Evolutionary conservation across 1,140 invertebrate genomes (phyloP).

Genomic region (Drosophila repleta): DNA sequence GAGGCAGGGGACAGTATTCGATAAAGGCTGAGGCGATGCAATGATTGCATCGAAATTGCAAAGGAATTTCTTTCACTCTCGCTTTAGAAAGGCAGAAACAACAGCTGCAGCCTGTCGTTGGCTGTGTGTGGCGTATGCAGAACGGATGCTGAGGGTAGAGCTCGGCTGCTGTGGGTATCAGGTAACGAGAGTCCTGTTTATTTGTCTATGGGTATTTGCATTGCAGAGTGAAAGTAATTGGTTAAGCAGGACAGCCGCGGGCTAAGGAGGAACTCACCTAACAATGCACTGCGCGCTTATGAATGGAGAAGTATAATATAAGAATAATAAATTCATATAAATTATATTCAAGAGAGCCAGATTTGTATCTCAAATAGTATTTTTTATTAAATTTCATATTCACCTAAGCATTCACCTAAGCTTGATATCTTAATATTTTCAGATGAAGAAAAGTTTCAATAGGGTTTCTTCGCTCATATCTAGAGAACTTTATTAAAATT

Average conservation of each 20-base stretch:
- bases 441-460: too few relatives aligned
- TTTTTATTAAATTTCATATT: neutral
- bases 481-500: too few relatives aligned
- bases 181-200: constrained; percentile 41
- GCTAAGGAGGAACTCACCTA: neutral
- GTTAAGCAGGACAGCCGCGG: neutral
- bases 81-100: constrained; percentile 22
- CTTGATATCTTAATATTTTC: too few relatives aligned
- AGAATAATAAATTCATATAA: too few relatives aligned
- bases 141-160: constrained; percentile 25
- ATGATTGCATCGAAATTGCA: constrained; percentile 59
- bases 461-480: too few relatives aligned
- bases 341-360: too few relatives aligned
- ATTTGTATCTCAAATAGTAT: too few relatives aligned
- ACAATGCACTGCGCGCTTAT: neutral
- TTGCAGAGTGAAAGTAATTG: constrained; percentile 49
- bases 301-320: neutral
- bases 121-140: constrained; percentile 44
- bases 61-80: constrained; percentile 34
- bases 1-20: constrained; percentile 38
- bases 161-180: constrained; percentile 27
- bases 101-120: constrained; percentile 55
- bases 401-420: too few relatives aligned
- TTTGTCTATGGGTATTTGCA: constrained; percentile 45
- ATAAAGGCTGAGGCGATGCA: constrained; percentile 41